These are phyloP conservation scores for Trichogramma pretiosum DNA, from an alignment of 1,140 invertebrate genomes.

Conservation along the genomic window DNA sequence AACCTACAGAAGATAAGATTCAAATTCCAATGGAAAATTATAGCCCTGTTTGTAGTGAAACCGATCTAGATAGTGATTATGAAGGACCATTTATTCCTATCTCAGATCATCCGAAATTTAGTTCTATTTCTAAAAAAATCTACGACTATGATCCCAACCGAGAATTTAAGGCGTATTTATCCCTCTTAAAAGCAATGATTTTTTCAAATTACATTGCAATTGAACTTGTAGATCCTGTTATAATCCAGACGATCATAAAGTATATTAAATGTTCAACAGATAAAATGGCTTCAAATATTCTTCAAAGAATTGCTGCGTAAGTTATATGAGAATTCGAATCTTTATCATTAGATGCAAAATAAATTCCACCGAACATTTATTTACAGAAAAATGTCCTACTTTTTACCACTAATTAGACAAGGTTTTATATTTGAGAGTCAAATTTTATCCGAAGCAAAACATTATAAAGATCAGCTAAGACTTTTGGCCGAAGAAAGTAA, in stretches of 20 bases:
- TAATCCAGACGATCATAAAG: slow-evolving; percentile 29
- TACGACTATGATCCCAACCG: slow-evolving; percentile 17
- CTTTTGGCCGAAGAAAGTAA: slow-evolving; percentile 30
- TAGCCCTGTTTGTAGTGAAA: slow-evolving; percentile 40
- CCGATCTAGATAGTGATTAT: slow-evolving; percentile 30
- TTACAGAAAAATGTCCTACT: slow-evolving; percentile 32
- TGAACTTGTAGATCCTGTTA: slow-evolving; percentile 30
- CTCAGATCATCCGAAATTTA: slow-evolving; percentile 27
- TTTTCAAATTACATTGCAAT: slow-evolving; percentile 28
- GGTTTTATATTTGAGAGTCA: slow-evolving; percentile 37
- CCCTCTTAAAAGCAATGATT: slow-evolving; percentile 30
- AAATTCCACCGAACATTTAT: background rate
- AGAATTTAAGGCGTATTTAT: slow-evolving; percentile 23
- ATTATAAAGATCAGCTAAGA: slow-evolving; percentile 26
- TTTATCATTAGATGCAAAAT: background rate
- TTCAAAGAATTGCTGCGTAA: slow-evolving; percentile 32
- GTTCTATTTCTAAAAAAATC: slow-evolving; percentile 19
- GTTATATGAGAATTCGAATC: background rate
- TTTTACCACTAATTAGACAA: slow-evolving; percentile 36
- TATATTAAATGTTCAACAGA: slow-evolving; percentile 34
- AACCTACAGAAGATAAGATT: slow-evolving; percentile 18
- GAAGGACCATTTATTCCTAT: slow-evolving; percentile 29
- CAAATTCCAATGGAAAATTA: slow-evolving; percentile 37
- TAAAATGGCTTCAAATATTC: slow-evolving; percentile 26
- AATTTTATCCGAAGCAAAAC: slow-evolving; percentile 26